Percentiles rank a stretch among this genome's conserved stretches.
phyloP scores from a whole-genome alignment of 2,113 vertebrate genomes.

The Grallaria varia region DNA sequence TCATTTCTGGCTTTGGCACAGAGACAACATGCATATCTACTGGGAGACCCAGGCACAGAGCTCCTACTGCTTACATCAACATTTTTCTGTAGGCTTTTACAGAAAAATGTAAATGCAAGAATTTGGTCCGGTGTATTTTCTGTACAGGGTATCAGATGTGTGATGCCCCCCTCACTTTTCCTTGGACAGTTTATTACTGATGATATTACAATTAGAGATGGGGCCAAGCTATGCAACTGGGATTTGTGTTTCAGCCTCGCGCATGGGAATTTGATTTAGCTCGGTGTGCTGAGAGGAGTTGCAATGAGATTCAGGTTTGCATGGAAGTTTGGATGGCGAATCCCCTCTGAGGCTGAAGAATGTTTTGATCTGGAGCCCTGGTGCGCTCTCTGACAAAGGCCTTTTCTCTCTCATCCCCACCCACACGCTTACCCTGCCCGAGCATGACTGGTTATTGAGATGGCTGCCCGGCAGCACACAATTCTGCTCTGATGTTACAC shows the following conservation, averaged over 20 bases:
- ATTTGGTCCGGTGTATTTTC: not conserved
- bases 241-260: not conserved
- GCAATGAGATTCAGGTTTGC: constrained; percentile 34
- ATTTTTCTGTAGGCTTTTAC: not conserved
- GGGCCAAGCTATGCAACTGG: not conserved
- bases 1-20: constrained; percentile 30
- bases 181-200: constrained; percentile 15
- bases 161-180: not conserved
- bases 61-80: constrained; percentile 13
- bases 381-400: not conserved
- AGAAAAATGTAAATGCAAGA: not conserved
- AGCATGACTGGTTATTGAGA: not conserved
- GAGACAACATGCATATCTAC: not conserved
- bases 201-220: constrained; percentile 19
- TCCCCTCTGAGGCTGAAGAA: constrained; percentile 1
- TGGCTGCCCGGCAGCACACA: not conserved
- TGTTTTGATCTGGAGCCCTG: constrained; percentile 43
- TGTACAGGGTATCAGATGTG: not conserved
- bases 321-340: not conserved
- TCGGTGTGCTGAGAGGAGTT: constrained; percentile 3
- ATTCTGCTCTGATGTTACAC: constrained; percentile 42
- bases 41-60: not conserved
- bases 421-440: not conserved
- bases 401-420: not conserved
- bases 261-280: constrained; percentile 30